Base-by-base conservation (phyloP, 2,888 invertebrate genomes). In the Alloscopus bannaensis region DNA sequence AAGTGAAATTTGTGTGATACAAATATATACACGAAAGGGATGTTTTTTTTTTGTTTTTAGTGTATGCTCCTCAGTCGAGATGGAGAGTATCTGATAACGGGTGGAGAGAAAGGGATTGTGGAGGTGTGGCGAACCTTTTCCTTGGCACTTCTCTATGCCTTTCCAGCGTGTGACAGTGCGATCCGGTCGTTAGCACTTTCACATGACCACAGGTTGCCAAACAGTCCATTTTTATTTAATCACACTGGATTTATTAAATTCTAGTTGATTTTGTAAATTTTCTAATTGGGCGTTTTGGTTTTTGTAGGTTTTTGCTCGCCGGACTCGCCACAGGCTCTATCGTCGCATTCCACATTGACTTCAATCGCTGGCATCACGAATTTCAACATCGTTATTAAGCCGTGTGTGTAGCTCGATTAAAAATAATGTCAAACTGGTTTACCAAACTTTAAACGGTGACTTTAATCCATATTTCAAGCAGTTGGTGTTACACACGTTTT, bases 311-410 rank as follows among this genome's bases (percentile, higher is more conserved):
- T 91, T 91, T 99, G 86, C 90, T 99, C 87, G 98, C 98, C 86
- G 99, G 99, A 70, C 91, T 99, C 76, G 96, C 98, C 76, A 96
- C 98, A 86, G 99, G 99, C 69, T 98, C 99, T 69, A 94, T 99
- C 86, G 96, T 99, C 81, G 98, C 99, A 87, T 99, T 99, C 91
- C 98, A 99, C 91, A 98, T 99, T 89, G 99, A 99, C 90, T 99
- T 99, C 91, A 99, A 99, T 90, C 92, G 96, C 88, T 97, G 97
- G 97, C 97, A 97, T 89, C 96, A 97, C 89, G 96, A 97, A 89
- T 97, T 96, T 89, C 96, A 97, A 88, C 96, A 96, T 89, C 93
- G 96, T 87, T 96, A 96, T 91, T 96, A 70, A 77, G 47, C 28
- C 16, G 16, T 28, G 16, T n/a, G n/a, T n/a, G 22, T 31, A 50